Evolutionary conservation across 2,113 vertebrate genomes (phyloP).

Genomic region (Microtus oregoni): DNA sequence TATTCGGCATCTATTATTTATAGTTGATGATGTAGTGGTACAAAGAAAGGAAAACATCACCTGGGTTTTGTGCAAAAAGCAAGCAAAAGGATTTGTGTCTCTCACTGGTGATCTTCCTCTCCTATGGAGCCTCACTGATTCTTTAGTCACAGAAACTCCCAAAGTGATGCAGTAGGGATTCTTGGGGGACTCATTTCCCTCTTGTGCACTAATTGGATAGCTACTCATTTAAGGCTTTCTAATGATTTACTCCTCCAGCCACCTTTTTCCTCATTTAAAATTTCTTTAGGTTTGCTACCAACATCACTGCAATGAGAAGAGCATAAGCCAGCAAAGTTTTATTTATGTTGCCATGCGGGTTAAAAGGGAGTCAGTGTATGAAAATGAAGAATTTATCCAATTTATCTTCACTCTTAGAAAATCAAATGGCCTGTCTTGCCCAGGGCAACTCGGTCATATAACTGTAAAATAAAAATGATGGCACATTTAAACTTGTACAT

Average conservation of each 20-base stretch:
- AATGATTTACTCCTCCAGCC: background rate
- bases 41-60: background rate
- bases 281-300: background rate
- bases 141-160: background rate
- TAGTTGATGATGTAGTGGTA: background rate
- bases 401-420: constrained; percentile 1
- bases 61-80: background rate
- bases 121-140: background rate
- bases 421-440: constrained; percentile 5
- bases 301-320: background rate
- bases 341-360: background rate
- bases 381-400: constrained; percentile 16
- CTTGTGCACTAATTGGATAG: background rate
- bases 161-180: background rate
- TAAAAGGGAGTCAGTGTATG: background rate
- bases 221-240: background rate
- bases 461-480: constrained; percentile 47
- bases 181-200: background rate
- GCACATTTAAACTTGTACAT: background rate
- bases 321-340: background rate
- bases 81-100: background rate
- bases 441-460: background rate
- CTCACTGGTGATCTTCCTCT: background rate
- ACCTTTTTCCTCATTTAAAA: constrained; percentile 1
- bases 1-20: background rate